Conservation (phyloP, 1,140 invertebrate species). For the Trachymyrmex cornetzi region DNA sequence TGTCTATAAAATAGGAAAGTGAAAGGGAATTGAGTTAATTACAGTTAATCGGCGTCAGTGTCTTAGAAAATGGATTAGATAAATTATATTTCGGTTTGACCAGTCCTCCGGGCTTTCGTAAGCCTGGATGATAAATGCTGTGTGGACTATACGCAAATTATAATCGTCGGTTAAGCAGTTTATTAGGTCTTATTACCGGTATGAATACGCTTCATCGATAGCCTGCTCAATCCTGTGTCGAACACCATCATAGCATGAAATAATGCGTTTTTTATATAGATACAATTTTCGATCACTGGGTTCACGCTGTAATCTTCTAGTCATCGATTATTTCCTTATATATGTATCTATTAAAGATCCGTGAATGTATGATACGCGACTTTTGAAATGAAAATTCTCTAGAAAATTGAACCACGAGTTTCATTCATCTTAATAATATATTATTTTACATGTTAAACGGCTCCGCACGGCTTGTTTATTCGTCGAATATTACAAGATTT, state of each 20-base stretch:
- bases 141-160: conserved; percentile 82
- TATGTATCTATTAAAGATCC: conserved; percentile 21
- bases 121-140: conserved; percentile 76
- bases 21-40: conserved; percentile 1
- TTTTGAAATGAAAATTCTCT: neutral
- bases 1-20: conserved; percentile 23
- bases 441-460: neutral
- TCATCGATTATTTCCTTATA: conserved; percentile 20
- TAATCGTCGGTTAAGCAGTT: conserved; percentile 69
- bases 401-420: neutral
- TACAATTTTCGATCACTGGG: neutral
- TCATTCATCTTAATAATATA: neutral
- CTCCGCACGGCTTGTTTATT: neutral
- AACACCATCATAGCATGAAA: conserved; percentile 6
- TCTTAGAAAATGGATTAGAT: conserved; percentile 3
- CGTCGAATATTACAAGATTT: conserved; percentile 5
- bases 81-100: conserved; percentile 51
- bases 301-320: conserved; percentile 39
- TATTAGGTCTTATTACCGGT: conserved; percentile 54
- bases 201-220: conserved; percentile 56
- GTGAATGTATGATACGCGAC: neutral
- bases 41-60: neutral
- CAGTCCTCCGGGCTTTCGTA: conserved; percentile 21
- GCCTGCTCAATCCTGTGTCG: conserved; percentile 17
- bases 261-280: conserved; percentile 2